Evolutionary conservation across 2,113 vertebrate genomes (phyloP).

Genomic region (Melospiza melodia): DNA sequence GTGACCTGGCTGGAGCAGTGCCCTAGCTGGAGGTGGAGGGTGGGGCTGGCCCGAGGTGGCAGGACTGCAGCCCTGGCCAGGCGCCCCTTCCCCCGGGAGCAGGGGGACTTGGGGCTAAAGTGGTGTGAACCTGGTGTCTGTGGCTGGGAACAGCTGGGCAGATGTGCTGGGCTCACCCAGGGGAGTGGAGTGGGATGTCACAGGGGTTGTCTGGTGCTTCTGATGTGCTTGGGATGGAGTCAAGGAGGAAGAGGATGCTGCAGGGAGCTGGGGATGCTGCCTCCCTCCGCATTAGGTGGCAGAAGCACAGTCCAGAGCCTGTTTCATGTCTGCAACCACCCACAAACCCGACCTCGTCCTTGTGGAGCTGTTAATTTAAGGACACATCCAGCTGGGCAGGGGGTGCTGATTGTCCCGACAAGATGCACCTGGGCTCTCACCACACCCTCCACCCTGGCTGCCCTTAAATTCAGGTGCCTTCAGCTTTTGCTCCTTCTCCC

Average conservation of each 20-base stretch:
- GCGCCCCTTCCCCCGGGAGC: fast-evolving
- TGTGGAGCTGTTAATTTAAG: background rate
- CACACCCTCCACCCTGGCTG: fast-evolving
- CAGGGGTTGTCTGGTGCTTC: background rate
- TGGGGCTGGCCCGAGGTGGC: fast-evolving
- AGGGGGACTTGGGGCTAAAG: background rate
- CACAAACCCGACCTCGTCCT: background rate
- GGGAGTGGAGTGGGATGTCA: too few species aligned
- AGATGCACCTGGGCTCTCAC: background rate
- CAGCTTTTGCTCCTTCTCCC: fast-evolving
- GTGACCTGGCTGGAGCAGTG: background rate
- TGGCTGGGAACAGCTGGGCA: background rate
- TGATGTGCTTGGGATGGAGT: fast-evolving
- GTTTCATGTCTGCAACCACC: background rate
- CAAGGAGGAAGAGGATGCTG: background rate
- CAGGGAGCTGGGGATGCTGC: background rate
- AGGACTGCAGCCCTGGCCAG: background rate
- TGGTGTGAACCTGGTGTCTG: fast-evolving
- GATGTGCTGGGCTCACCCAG: background rate
- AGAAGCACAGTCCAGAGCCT: background rate
- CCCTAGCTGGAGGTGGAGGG: fast-evolving
- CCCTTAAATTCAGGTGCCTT: background rate
- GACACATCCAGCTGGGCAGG: background rate
- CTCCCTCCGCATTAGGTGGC: background rate
- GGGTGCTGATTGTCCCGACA: background rate